Base-by-base conservation (phyloP, 1,140 invertebrate genomes). In the Panonychus citri region DNA sequence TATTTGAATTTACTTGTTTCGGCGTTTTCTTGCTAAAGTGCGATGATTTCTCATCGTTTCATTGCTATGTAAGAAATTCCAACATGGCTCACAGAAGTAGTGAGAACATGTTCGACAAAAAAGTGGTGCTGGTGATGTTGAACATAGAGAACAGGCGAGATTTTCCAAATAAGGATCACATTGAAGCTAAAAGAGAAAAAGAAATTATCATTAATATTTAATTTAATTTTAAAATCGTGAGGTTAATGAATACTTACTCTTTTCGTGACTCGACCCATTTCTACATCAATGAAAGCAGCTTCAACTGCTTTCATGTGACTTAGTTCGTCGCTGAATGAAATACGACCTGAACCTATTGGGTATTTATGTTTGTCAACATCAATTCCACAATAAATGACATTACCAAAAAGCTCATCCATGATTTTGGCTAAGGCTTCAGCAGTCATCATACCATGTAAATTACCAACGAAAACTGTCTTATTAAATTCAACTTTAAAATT, bases 281-380 rank as follows among this genome's bases (percentile, higher is more conserved):
- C 83, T 51, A 97, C 86, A 69, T 94, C 85, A n/a, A 97, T 80
- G 68, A 93, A 97, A 10, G 81, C 87, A 42, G 91, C 85, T 52
- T 81, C 76, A 2, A 97, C 82, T 30, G 94, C 94, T 64, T 83
- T 85, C 75, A 89, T 81, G 70, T 93, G 97, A 0, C 89, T 93
- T 55, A 78, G 76, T 58, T 78, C 76, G 68, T 83, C 88, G 68
- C 82, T 83, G 71, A 97, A 98, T 4, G 87, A 94, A 1, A 97
- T 86, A 57, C 93, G 76, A 0, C 85, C 93, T 8, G 90, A 95
- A 8, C 75, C 93, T 68, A 96, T 97, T 0, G 93, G 93, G 74
- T 98, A 98, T 67, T 94, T 96, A 70, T 87, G 78, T 70, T 94
- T 95, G 67, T 97, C 93, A 2, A 89, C 95, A 69, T 97, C 93